phyloP scores from a whole-genome alignment of 1,140 invertebrate genomes.

The Prorops nasuta region DNA sequence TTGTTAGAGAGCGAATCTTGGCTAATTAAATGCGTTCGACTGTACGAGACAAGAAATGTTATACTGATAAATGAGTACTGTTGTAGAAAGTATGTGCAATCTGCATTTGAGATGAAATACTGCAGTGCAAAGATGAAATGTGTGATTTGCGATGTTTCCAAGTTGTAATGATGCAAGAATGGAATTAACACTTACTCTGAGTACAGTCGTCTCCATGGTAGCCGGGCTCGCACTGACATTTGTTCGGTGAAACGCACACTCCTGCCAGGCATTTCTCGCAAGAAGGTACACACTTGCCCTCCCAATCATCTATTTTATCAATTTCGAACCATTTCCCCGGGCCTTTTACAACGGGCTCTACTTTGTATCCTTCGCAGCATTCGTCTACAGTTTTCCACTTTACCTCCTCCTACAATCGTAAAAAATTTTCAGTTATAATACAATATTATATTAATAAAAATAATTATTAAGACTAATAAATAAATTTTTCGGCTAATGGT shows the following conservation, averaged over 20 bases:
- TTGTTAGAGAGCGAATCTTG: too few species aligned
- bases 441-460: background rate
- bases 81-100: too few species aligned
- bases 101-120: too few species aligned
- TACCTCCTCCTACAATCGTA: constrained; percentile 33
- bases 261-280: constrained; percentile 43
- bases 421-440: background rate
- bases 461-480: background rate
- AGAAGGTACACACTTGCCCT: constrained; percentile 32
- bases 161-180: too few species aligned
- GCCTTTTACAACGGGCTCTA: too few species aligned
- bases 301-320: constrained; percentile 10
- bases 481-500: background rate
- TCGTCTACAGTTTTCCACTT: constrained; percentile 37
- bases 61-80: too few species aligned
- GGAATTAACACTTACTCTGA: constrained; percentile 28
- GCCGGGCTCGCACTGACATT: constrained; percentile 57
- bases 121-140: too few species aligned
- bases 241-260: constrained; percentile 55
- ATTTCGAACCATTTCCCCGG: too few species aligned
- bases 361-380: constrained; percentile 47
- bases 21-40: too few species aligned
- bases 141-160: too few species aligned
- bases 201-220: constrained; percentile 44
- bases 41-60: too few species aligned